Evolutionary conservation across 1,140 invertebrate species (phyloP).

Genomic region (Macrostomum lignano): DNA sequence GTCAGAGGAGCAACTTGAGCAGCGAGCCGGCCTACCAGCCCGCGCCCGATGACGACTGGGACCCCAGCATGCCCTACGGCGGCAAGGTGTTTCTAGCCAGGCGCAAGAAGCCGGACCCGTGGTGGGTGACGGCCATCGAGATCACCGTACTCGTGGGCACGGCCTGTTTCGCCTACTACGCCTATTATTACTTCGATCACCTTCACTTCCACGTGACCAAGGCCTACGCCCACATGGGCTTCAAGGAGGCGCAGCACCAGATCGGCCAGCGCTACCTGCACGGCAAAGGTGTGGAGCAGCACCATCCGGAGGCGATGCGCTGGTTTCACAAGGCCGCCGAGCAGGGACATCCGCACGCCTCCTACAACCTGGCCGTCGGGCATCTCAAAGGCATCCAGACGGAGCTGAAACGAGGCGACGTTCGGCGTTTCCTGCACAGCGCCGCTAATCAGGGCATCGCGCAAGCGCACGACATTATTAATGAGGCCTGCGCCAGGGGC

Average conservation of each 20-base stretch:
- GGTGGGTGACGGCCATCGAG: constrained; percentile 16
- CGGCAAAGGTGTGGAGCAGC: constrained; percentile 30
- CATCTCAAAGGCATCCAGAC: constrained; percentile 30
- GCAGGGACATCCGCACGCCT: constrained; percentile 33
- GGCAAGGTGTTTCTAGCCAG: constrained; percentile 29
- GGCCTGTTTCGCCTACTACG: constrained; percentile 20
- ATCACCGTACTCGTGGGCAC: constrained; percentile 16
- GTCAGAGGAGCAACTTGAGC: too few relatives aligned
- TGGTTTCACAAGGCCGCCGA: constrained; percentile 33
- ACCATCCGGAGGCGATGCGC: constrained; percentile 29
- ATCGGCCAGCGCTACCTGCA: constrained; percentile 32
- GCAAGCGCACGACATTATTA: constrained; percentile 19
- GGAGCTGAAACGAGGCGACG: constrained; percentile 21
- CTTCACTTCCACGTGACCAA: constrained; percentile 31
- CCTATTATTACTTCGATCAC: constrained; percentile 31
- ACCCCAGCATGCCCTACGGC: constrained; percentile 26
- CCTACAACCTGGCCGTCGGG: constrained; percentile 33
- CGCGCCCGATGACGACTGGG: too few relatives aligned
- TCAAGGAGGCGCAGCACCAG: constrained; percentile 30
- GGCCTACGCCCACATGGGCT: constrained; percentile 31
- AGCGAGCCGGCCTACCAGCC: too few relatives aligned
- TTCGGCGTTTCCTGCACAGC: constrained; percentile 19
- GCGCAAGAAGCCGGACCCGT: constrained; percentile 26
- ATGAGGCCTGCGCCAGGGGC: constrained; percentile 19
- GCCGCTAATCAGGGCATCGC: constrained; percentile 22